Conservation (phyloP, 2,797 vertebrate species). For the Pachyuromys duprasi region DNA sequence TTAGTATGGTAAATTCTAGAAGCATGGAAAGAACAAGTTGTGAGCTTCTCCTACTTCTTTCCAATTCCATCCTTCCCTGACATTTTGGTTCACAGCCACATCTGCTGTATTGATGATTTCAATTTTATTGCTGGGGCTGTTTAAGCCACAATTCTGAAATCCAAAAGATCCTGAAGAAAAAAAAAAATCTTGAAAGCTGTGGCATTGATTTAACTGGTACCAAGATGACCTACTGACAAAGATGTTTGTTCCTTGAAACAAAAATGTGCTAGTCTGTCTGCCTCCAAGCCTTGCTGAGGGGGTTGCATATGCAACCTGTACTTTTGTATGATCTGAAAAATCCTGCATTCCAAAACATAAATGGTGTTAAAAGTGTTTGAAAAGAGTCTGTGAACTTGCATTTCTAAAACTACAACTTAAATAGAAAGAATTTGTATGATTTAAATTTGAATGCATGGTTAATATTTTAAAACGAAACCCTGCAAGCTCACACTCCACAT, state of each 20-base stretch:
- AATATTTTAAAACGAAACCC: background rate
- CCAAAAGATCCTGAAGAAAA: slow-evolving; percentile 1
- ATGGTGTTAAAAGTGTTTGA: background rate
- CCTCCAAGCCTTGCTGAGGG: background rate
- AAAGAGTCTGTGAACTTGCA: background rate
- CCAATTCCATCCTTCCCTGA: background rate
- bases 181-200: background rate
- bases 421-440: background rate
- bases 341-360: slow-evolving; percentile 28
- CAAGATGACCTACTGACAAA: background rate
- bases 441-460: background rate
- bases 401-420: background rate
- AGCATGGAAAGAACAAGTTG: background rate
- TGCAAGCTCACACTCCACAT: background rate
- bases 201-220: background rate
- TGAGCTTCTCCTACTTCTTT: background rate
- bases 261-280: background rate
- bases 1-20: background rate
- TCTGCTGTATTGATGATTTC: background rate
- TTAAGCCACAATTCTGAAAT: slow-evolving; percentile 52
- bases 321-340: background rate
- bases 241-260: background rate
- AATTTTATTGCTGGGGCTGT: background rate
- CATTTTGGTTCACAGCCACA: background rate
- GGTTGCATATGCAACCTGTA: background rate